Percentiles rank a stretch among this genome's conserved stretches.
phyloP scores from a whole-genome alignment of 2,797 vertebrate genomes.

The Cheirogaleus major region DNA sequence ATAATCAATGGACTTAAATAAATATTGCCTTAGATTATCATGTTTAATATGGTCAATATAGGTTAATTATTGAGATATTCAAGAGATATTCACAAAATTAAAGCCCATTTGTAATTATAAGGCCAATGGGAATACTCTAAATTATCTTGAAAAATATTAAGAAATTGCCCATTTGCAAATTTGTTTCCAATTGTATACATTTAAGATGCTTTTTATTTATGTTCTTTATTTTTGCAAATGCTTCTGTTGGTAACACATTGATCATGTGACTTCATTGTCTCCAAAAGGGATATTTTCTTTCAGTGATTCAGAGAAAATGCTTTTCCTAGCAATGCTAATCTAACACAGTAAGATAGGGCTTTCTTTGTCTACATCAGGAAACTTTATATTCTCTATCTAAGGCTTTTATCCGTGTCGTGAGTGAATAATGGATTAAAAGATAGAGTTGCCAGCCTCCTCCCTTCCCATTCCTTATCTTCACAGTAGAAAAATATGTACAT shows the following conservation, averaged over 20 bases:
- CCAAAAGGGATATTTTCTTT: constrained; percentile 14
- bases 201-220: not conserved
- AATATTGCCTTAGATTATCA: not conserved
- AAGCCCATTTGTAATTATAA: too few species aligned
- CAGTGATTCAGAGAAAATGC: constrained; percentile 27
- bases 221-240: not conserved
- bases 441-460: not conserved
- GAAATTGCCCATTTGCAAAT: not conserved
- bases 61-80: not conserved
- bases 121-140: not conserved
- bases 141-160: constrained; percentile 10
- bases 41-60: not conserved
- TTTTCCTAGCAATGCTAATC: constrained; percentile 18
- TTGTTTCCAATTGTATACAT: not conserved
- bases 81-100: not conserved
- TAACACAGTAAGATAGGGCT: not conserved
- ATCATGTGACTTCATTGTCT: not conserved
- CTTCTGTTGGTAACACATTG: not conserved
- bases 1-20: not conserved
- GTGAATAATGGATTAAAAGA: constrained; percentile 52
- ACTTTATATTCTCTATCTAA: constrained; percentile 4
- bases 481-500: constrained; percentile 8
- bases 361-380: not conserved
- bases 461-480: not conserved
- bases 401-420: constrained; percentile 41